These are phyloP conservation scores for Pseudococcus viburni DNA, from an alignment of 2,888 invertebrate genomes.

Conservation along the genomic window DNA sequence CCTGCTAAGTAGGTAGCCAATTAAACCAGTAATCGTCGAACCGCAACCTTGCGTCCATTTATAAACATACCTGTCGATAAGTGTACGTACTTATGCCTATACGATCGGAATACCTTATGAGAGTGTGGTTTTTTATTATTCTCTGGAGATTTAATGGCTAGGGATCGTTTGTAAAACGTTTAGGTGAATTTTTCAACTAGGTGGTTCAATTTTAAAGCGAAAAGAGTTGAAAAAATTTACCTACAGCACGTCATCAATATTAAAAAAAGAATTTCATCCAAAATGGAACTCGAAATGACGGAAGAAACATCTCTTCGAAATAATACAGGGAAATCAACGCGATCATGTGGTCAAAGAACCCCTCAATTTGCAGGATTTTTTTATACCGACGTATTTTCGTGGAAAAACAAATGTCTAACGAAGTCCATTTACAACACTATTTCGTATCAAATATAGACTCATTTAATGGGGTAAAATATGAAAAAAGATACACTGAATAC, in stretches of 20 bases:
- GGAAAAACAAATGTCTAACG: background rate
- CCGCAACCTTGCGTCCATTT: slow-evolving; percentile 47
- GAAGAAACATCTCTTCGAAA: too few relatives aligned
- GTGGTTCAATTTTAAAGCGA: too few relatives aligned
- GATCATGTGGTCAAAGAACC: background rate
- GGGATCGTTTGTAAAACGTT: too few relatives aligned
- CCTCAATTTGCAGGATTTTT: background rate
- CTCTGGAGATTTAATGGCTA: background rate
- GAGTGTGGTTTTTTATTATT: background rate
- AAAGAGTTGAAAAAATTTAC: too few relatives aligned
- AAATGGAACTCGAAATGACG: too few relatives aligned
- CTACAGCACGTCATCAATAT: too few relatives aligned
- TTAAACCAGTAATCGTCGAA: slow-evolving; percentile 45
- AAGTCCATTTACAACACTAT: too few relatives aligned
- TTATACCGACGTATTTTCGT: background rate
- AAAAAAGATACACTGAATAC: too few relatives aligned
- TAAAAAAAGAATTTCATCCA: too few relatives aligned
- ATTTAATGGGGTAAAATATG: too few relatives aligned
- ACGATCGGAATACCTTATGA: slow-evolving; percentile 4
- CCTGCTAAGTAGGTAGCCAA: slow-evolving; percentile 44
- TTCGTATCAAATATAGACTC: too few relatives aligned
- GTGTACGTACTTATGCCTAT: background rate
- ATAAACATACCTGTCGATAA: slow-evolving; percentile 36
- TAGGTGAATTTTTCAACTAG: too few relatives aligned
- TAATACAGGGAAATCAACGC: background rate